Base-by-base conservation (phyloP, 2,113 vertebrate species). In the Alosa alosa region DNA sequence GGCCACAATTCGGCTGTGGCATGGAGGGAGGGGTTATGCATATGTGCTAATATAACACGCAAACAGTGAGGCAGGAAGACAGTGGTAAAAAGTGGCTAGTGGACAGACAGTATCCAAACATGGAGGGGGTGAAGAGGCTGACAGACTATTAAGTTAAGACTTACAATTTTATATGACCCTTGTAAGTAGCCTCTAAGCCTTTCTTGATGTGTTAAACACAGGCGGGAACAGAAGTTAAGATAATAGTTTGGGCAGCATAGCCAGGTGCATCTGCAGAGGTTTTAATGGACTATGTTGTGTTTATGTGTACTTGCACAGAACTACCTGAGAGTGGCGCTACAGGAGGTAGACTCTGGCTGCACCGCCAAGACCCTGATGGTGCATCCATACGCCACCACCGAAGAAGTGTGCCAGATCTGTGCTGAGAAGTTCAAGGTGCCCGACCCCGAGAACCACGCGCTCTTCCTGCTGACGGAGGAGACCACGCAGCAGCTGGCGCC, bases 281-380 rank as follows among this genome's bases (percentile, higher is more conserved):
- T 99, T 98, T 83, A 95, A 97, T 60, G 20, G 18, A 60, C 55
- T 60, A 18, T 55, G 52, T 85, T 84, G 1, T 39, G 91, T 99
- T 99, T 82, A 4, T 36, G 13, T 0, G 96, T 99, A 81, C 20
- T 99, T 96, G 93, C 96, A 95, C 88, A 99, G 98, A 99, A 99
- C 93, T 99, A 97, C 91, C 96, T 99, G 87, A 96, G 97, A 3
- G 97, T 99, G n/a, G 98, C 98, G 0, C 96, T 99, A 89, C 97
- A 99, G 89, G 96, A 97, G 39, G 93, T 94, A 17, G 94, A 94
- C 91, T 95, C 92, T 0, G 97, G 97, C 78, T 99, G 98, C 90
- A 99, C 98, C 0, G 97, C 97, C 36, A 99, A 99, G 94, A 99
- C 98, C 3, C 93, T 99, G 57, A 82, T 96, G 0, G 97, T 99